Percentiles rank a stretch among this genome's conserved stretches.
Conservation (phyloP, 35 echinoderm and acorn worm species). For the Lytechinus pictus region DNA sequence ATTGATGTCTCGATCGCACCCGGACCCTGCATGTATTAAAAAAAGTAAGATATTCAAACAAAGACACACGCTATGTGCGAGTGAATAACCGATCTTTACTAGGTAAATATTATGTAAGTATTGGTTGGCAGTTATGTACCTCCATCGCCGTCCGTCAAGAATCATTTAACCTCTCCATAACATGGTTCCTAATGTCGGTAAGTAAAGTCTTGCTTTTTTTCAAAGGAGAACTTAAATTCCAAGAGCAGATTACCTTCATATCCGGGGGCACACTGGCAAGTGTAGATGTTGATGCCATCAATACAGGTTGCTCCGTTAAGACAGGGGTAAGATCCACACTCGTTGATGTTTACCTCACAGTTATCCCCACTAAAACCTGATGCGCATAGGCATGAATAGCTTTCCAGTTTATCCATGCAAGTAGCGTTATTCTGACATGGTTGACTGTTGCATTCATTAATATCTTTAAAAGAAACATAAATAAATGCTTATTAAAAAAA, state of each 20-base stretch:
- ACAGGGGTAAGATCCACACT: constrained; percentile 51
- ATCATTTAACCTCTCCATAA: too few species aligned
- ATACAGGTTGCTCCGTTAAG: constrained; percentile 59
- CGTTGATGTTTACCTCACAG: constrained; percentile 43
- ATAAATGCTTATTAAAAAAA: too few species aligned
- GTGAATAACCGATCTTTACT: too few species aligned
- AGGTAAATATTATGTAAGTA: too few species aligned
- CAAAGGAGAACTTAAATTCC: not conserved
- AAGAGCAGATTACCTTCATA: constrained; percentile 30
- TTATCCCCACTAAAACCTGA: constrained; percentile 44
- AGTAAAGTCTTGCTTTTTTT: not conserved
- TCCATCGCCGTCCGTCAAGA: too few species aligned
- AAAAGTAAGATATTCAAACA: not conserved
- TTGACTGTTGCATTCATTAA: constrained; percentile 48
- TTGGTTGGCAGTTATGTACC: too few species aligned
- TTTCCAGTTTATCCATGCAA: constrained; percentile 14
- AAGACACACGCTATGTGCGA: too few species aligned
- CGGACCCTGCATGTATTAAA: not conserved
- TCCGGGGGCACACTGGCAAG: constrained; percentile 61
- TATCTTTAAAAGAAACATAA: constrained; percentile 15
- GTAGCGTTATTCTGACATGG: constrained; percentile 58
- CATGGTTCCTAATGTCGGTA: too few species aligned
- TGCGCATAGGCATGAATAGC: constrained; percentile 34
- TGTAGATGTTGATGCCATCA: constrained; percentile 50
- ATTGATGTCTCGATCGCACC: constrained; percentile 23